These are phyloP conservation scores for Lucilia cuprina DNA, from an alignment of 1,140 invertebrate genomes.

Conservation along the genomic window DNA sequence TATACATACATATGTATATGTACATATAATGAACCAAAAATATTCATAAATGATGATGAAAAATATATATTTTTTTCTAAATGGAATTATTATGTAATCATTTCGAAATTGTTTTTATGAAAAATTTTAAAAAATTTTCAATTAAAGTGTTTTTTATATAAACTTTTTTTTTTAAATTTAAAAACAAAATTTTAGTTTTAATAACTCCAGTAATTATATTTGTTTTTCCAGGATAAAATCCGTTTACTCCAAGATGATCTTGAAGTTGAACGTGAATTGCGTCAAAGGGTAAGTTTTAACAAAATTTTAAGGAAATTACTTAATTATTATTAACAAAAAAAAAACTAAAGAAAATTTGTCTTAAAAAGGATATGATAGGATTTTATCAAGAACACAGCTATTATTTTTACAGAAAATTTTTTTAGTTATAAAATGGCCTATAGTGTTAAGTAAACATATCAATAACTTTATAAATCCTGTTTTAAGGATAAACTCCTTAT, in stretches of 20 bases:
- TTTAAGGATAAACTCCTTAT: no score
- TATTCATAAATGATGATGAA: slow-evolving; percentile 27
- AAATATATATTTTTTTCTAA: background rate
- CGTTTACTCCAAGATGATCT: slow-evolving; percentile 96
- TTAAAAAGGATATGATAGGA: background rate
- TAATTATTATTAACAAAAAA: background rate
- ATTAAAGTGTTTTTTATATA: slow-evolving; percentile 1
- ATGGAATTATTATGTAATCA: slow-evolving; percentile 11
- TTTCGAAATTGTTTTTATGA: background rate
- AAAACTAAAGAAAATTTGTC: background rate
- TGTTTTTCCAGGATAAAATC: slow-evolving; percentile 90
- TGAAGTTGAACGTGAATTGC: slow-evolving; percentile 94
- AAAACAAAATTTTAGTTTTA: slow-evolving; percentile 20
- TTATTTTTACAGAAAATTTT: no score
- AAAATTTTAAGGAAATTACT: background rate
- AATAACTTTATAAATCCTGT: no score
- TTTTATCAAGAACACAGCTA: no score
- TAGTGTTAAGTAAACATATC: no score
- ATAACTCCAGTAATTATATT: slow-evolving; percentile 39
- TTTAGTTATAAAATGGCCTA: no score
- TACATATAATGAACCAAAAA: background rate
- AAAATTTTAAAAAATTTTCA: background rate
- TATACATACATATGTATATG: no score
- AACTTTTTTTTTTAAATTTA: background rate
- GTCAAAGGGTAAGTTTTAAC: slow-evolving; percentile 88